Conservation (phyloP, 2,797 vertebrate genomes). For the Adrianichthys oophorus region DNA sequence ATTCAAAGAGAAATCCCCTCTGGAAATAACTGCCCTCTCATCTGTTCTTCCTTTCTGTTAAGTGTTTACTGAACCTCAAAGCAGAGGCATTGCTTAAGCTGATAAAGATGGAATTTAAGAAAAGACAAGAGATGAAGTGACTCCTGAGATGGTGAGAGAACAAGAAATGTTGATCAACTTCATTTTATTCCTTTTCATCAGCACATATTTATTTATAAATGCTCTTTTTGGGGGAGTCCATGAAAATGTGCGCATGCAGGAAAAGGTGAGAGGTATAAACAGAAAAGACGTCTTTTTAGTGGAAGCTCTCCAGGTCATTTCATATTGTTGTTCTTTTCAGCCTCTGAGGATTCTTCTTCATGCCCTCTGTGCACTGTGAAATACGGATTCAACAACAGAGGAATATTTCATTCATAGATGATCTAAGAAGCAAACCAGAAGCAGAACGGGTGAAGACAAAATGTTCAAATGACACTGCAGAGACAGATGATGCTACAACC, state of each 20-base stretch:
- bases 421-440: too few species aligned
- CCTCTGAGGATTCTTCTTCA: too few species aligned
- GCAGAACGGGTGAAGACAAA: too few species aligned
- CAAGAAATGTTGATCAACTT: slow-evolving; percentile 58
- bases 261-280: slow-evolving; percentile 24
- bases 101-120: slow-evolving; percentile 41
- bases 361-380: too few species aligned
- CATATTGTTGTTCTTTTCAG: too few species aligned
- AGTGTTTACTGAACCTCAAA: slow-evolving; percentile 61
- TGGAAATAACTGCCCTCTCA: slow-evolving; percentile 63
- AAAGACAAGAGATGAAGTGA: slow-evolving; percentile 9
- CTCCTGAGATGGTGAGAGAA: slow-evolving; percentile 24
- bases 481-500: too few species aligned
- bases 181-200: slow-evolving; percentile 22
- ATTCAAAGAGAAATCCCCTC: slow-evolving; percentile 74
- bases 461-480: too few species aligned
- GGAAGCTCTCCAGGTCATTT: too few species aligned
- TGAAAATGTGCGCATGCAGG: slow-evolving; percentile 29
- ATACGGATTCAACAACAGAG: too few species aligned
- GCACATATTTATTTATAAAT: slow-evolving; percentile 64
- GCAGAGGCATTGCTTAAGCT: slow-evolving; percentile 58
- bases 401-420: too few species aligned
- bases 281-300: not conserved
- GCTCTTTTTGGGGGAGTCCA: slow-evolving; percentile 57
- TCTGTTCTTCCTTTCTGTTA: slow-evolving; percentile 53